A percentile compares a stretch with the other conserved stretches of the same genome.
These are phyloP conservation scores for Heliconius ethilla DNA, from an alignment of 2,888 invertebrate genomes.

Conservation along the genomic window DNA sequence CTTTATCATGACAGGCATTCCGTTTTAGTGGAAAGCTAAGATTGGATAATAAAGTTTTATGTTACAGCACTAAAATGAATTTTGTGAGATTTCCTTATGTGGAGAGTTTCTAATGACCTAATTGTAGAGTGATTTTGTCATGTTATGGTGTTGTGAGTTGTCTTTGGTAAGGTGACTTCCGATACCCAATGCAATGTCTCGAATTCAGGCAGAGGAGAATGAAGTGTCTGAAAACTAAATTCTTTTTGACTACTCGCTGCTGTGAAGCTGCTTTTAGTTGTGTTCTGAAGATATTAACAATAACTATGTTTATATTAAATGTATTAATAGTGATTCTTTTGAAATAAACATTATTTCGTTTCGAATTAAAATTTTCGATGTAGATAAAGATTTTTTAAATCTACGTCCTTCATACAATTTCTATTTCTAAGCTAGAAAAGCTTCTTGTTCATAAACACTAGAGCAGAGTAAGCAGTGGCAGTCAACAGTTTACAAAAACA, in stretches of 20 bases:
- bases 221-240: no score
- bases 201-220: not conserved
- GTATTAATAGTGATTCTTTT: no score
- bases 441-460: constrained; percentile 16
- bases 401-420: not conserved
- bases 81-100: constrained; percentile 13
- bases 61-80: not conserved
- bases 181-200: not conserved
- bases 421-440: not conserved
- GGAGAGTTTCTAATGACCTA: not conserved
- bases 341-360: no score
- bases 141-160: no score
- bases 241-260: no score
- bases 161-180: not conserved
- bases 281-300: no score
- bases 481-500: constrained; percentile 40
- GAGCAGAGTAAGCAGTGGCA: constrained; percentile 9
- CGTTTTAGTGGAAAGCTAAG: constrained; percentile 5
- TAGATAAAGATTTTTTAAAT: not conserved
- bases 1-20: constrained; percentile 26
- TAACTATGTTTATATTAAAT: no score
- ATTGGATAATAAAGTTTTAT: constrained; percentile 26
- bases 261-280: no score
- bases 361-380: no score
- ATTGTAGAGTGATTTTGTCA: not conserved